A percentile compares a stretch with the other conserved stretches of the same genome.
Evolutionary conservation across 1,140 invertebrate species (phyloP).

Genomic region (Apis laboriosa): DNA sequence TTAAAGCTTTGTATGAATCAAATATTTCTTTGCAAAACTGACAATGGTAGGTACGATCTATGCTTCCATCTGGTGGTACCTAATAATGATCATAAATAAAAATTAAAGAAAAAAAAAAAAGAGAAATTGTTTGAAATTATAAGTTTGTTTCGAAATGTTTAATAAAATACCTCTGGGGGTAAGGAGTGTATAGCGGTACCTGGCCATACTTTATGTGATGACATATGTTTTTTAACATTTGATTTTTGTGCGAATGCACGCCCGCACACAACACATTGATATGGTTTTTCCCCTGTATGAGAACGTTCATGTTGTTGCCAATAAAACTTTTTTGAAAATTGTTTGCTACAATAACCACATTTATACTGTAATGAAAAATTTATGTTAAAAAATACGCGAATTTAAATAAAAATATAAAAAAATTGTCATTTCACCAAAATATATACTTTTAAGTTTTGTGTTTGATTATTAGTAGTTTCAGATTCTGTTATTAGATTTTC

Average conservation of each 20-base stretch:
- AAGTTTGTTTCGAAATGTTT: slow-evolving; percentile 30
- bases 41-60: slow-evolving; percentile 78
- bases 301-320: slow-evolving; percentile 82
- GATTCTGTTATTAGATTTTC: slow-evolving; percentile 38
- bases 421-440: background rate
- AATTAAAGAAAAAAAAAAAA: slow-evolving; percentile 21
- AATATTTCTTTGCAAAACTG: slow-evolving; percentile 80
- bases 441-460: slow-evolving; percentile 76
- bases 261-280: slow-evolving; percentile 84
- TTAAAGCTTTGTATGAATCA: slow-evolving; percentile 78
- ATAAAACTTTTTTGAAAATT: slow-evolving; percentile 82
- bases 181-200: slow-evolving; percentile 78
- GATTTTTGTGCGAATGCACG: slow-evolving; percentile 85
- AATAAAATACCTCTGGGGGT: slow-evolving; percentile 72
- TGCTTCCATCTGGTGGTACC: slow-evolving; percentile 76
- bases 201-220: slow-evolving; percentile 85
- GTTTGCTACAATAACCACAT: slow-evolving; percentile 81
- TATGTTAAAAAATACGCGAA: background rate
- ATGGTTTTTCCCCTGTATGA: slow-evolving; percentile 85
- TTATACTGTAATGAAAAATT: slow-evolving; percentile 74
- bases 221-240: slow-evolving; percentile 86
- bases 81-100: slow-evolving; percentile 41
- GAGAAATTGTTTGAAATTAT: background rate
- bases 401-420: background rate
- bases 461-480: slow-evolving; percentile 63